Conservation (phyloP, 2,113 vertebrate genomes). For the Ciconia stormi region DNA sequence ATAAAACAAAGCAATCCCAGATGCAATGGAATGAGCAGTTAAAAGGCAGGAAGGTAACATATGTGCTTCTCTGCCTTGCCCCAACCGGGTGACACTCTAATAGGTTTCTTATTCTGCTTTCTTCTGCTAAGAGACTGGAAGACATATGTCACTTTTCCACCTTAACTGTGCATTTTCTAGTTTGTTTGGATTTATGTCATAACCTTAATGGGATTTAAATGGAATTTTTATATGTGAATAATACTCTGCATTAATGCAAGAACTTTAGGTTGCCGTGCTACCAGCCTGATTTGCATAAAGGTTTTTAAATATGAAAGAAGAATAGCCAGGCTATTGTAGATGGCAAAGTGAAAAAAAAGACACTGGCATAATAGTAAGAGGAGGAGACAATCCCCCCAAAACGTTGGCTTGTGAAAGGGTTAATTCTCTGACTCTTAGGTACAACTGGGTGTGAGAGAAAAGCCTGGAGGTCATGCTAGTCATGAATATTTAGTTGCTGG, state of each 20-base stretch:
- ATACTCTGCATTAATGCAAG: slow-evolving; percentile 76
- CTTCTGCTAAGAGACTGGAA: slow-evolving; percentile 65
- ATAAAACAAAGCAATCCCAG: slow-evolving; percentile 40
- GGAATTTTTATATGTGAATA: slow-evolving; percentile 81
- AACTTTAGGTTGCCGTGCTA: slow-evolving; percentile 68
- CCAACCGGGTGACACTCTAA: slow-evolving; percentile 40
- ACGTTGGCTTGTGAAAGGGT: background rate
- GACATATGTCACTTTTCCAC: slow-evolving; percentile 78
- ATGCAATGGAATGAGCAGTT: background rate
- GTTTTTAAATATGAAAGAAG: slow-evolving; percentile 79
- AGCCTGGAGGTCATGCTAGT: background rate
- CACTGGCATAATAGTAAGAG: background rate
- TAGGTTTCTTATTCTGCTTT: slow-evolving; percentile 55
- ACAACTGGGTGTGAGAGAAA: background rate
- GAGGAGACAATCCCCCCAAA: background rate
- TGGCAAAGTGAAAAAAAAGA: slow-evolving; percentile 17
- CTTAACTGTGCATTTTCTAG: slow-evolving; percentile 79
- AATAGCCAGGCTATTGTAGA: slow-evolving; percentile 68
- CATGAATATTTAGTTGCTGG: slow-evolving; percentile 41
- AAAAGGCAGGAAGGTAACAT: slow-evolving; percentile 41
- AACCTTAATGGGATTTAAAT: slow-evolving; percentile 85
- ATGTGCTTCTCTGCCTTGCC: slow-evolving; percentile 26
- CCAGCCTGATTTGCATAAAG: slow-evolving; percentile 77
- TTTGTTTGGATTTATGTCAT: slow-evolving; percentile 84
- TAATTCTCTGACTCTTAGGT: slow-evolving; percentile 11